These are phyloP conservation scores for Brachyopa scutellaris DNA, from an alignment of 2,888 invertebrate genomes.

Conservation along the genomic window DNA sequence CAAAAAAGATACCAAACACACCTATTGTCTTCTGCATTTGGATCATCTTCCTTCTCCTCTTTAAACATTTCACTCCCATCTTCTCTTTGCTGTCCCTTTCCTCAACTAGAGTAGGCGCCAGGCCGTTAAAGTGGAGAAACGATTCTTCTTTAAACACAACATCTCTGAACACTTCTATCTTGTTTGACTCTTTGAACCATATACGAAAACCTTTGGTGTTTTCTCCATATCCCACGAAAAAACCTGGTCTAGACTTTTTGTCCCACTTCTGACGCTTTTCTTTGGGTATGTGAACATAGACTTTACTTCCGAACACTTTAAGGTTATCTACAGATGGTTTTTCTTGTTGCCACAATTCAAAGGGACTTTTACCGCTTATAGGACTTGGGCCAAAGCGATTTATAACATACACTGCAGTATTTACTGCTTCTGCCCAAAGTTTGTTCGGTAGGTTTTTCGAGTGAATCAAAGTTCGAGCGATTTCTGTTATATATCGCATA, in stretches of 20 bases:
- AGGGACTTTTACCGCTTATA: neutral
- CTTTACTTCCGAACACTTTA: neutral
- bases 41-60: neutral
- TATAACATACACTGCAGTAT: neutral
- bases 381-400: neutral
- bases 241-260: neutral
- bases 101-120: neutral
- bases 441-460: slow-evolving; percentile 69
- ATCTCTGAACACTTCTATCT: too few species aligned
- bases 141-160: too few species aligned
- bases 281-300: neutral
- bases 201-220: neutral
- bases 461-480: slow-evolving; percentile 74
- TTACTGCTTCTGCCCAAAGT: slow-evolving; percentile 76
- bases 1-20: too few species aligned
- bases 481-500: slow-evolving; percentile 77
- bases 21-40: neutral
- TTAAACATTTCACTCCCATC: neutral
- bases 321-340: neutral
- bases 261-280: too few species aligned
- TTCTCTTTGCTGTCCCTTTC: neutral
- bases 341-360: neutral
- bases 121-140: neutral
- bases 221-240: neutral
- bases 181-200: neutral